These are phyloP conservation scores for Chelmon rostratus DNA, from an alignment of 2,797 vertebrate genomes.

Conservation along the genomic window DNA sequence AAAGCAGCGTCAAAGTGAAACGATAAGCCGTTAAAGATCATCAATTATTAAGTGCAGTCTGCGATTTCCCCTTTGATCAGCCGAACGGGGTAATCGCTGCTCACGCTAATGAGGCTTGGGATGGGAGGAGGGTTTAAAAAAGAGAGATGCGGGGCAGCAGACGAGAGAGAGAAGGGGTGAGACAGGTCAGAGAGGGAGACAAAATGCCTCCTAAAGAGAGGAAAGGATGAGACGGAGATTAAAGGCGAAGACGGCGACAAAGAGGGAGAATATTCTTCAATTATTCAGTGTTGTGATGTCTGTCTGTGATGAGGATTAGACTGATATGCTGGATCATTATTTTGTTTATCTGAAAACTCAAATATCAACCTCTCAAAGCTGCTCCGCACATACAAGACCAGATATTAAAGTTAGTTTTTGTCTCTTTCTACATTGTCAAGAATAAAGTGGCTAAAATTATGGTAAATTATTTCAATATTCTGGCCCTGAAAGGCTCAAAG, in stretches of 20 bases:
- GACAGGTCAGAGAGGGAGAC: conserved; percentile 18
- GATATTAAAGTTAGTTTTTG: not conserved
- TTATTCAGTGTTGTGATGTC: conserved; percentile 1
- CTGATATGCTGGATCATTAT: not conserved
- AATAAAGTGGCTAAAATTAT: not conserved
- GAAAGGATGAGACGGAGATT: not conserved
- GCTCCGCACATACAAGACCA: not conserved
- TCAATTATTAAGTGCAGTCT: conserved; percentile 64
- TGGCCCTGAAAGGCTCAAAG: not conserved
- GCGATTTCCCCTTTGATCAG: conserved; percentile 63
- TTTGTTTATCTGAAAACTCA: not conserved
- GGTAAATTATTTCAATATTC: not conserved
- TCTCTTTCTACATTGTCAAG: not conserved
- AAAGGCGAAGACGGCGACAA: not conserved
- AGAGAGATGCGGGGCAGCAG: conserved; percentile 13
- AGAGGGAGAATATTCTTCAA: not conserved
- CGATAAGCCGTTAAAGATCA: conserved; percentile 45
- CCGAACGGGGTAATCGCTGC: conserved; percentile 37
- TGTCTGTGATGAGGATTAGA: not conserved
- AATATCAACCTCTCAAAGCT: not conserved
- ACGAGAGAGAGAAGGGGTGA: not conserved
- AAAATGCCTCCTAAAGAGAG: not conserved
- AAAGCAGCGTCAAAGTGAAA: conserved; percentile 30
- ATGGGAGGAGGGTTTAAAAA: conserved; percentile 20
- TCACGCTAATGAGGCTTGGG: conserved; percentile 68